Percentiles rank a stretch among this genome's conserved stretches.
These are phyloP conservation scores for Clarias batrachus DNA, from an alignment of 2,113 vertebrate genomes.

Conservation along the genomic window DNA sequence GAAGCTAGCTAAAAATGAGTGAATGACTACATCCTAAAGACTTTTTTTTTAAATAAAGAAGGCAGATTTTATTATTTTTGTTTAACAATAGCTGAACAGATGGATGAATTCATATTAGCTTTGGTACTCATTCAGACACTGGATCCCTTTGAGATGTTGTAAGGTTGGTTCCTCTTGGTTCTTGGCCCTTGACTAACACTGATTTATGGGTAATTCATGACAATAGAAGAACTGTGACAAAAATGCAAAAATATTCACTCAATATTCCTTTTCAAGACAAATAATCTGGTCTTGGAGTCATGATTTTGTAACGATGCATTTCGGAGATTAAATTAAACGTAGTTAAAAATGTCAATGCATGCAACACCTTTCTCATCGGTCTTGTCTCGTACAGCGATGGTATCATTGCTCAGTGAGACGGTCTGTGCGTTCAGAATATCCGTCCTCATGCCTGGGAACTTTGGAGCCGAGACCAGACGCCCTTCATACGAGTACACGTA, in stretches of 20 bases:
- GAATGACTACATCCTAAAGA: neutral
- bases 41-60: no score
- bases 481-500: constrained; percentile 94
- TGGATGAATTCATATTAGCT: neutral
- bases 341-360: neutral
- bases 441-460: constrained; percentile 87
- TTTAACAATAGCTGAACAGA: neutral
- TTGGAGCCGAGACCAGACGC: constrained; percentile 87
- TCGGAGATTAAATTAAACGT: neutral
- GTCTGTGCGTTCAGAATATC: constrained; percentile 85
- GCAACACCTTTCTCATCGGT: constrained; percentile 85
- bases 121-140: neutral
- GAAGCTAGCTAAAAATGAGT: neutral
- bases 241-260: neutral
- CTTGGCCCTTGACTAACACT: neutral
- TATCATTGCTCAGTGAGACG: constrained; percentile 89
- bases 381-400: constrained; percentile 86
- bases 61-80: no score
- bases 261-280: neutral
- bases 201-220: neutral
- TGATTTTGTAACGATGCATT: neutral
- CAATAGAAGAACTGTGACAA: neutral
- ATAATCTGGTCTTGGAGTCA: neutral
- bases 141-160: neutral
- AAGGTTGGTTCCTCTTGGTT: neutral